Base-by-base conservation (phyloP, 2,888 invertebrate species). In the Platycheirus rosarum region DNA sequence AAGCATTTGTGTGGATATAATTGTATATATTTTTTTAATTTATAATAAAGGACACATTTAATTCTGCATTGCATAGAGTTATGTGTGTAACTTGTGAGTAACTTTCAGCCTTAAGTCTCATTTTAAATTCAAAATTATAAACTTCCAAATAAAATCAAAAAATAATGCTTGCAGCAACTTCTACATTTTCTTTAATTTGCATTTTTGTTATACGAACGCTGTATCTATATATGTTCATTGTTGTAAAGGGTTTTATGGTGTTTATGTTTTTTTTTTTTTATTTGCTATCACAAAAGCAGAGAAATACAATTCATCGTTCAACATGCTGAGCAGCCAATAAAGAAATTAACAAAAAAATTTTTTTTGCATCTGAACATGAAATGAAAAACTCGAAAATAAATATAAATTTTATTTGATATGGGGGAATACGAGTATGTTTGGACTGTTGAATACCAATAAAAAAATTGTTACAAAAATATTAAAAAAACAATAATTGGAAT, bases 281-380 rank as follows among this genome's bases (percentile, higher is more conserved):
- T 84, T 84, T 84, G 84, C 84, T 84, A 84, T 84, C 84, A 84
- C 84, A 78, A 78, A 84, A 84, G 84, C 84, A 84, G 74, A 84
- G 71, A 84, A 78, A 78, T 84, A 82, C 76, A 82, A 82, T 82
- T 77, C 68, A 73, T 77, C 68, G 55, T 77, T 77, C 71, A 82
- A 82, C 82, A 82, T 82, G 82, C 82, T 82, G 82, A 82, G 82
- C 82, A 82, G 82, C 82, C 82, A 82, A 82, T 82, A 82, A 82
- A 77, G 68, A 82, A 82, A 68, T 63, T 66, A 76, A 75, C 60
- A 60, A 29, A 55, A n/a, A 35, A 49, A 82, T 70, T 70, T 84
- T 48, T 69, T 80, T 84, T 78, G 70, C 77, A 84, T 78, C 70
- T 78, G 78, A 84, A 77, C 71, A 77, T 74, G 74, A 75, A 80